Percentiles rank a stretch among this genome's conserved stretches.
Conservation (phyloP, 2,888 invertebrate genomes). For the Microctonus hyperodae region DNA sequence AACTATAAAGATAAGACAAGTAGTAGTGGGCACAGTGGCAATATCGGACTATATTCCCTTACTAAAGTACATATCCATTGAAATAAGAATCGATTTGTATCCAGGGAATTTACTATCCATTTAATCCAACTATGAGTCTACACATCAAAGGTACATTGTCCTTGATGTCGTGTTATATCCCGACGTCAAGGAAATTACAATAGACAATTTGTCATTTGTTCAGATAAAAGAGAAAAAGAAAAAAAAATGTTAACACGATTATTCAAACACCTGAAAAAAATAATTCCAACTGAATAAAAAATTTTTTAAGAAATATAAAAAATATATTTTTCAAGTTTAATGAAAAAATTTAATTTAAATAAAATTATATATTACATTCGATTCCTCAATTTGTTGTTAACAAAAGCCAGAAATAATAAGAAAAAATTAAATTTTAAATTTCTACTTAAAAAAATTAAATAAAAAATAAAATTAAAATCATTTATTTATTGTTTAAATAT, state of each 20-base stretch:
- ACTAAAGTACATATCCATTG: conserved; percentile 17
- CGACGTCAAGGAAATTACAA: background rate
- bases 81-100: conserved; percentile 33
- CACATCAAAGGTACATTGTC: conserved; percentile 13
- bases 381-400: no score
- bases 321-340: no score
- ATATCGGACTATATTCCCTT: background rate
- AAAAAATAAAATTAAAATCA: no score
- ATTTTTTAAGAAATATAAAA: background rate
- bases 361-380: no score
- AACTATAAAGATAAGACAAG: conserved; percentile 2
- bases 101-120: conserved; percentile 5
- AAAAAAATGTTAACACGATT: background rate
- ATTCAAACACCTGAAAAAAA: background rate
- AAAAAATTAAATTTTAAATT: no score
- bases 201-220: background rate
- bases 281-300: background rate
- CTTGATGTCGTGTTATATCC: background rate
- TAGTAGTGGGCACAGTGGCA: background rate
- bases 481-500: background rate
- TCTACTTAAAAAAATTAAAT: no score
- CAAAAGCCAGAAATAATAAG: no score
- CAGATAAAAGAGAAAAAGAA: background rate
- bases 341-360: no score
- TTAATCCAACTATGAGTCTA: conserved; percentile 1